A percentile compares a stretch with the other conserved stretches of the same genome.
Evolutionary conservation across 2,888 invertebrate genomes (phyloP).

Genomic region (Drosophila vallismaia): DNA sequence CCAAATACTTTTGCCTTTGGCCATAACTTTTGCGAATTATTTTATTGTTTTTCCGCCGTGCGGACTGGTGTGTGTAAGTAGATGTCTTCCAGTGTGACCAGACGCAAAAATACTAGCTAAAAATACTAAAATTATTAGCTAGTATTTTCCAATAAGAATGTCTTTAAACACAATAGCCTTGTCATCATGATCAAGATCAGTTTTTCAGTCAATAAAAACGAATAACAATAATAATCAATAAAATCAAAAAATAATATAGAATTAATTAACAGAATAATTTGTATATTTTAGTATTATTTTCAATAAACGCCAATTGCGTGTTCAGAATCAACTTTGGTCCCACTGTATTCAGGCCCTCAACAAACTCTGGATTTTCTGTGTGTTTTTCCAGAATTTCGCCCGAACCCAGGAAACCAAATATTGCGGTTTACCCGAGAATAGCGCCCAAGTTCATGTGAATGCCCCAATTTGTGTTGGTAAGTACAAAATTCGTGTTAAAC

Average conservation of each 20-base stretch:
- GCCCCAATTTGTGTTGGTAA: constrained; percentile 4
- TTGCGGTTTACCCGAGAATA: constrained; percentile 9
- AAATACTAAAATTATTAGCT: background rate
- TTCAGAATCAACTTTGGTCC: background rate
- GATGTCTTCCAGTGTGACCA: background rate
- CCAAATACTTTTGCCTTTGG: constrained; percentile 1
- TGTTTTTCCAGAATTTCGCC: constrained; percentile 31
- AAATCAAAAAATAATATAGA: background rate
- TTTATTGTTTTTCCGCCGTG: constrained; percentile 7
- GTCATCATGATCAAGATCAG: background rate
- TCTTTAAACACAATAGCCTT: background rate
- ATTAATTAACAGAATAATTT: background rate
- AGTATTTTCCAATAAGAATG: background rate
- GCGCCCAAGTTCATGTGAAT: constrained; percentile 10
- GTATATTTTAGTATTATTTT: background rate
- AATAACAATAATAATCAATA: no score
- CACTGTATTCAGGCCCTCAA: constrained; percentile 11
- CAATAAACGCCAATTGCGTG: background rate
- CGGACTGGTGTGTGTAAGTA: background rate
- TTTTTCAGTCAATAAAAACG: background rate
- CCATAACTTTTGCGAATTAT: constrained; percentile 29
- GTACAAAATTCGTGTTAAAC: background rate
- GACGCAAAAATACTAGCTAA: background rate
- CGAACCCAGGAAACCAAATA: background rate
- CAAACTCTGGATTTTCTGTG: constrained; percentile 35